phyloP scores from a whole-genome alignment of 1,140 invertebrate genomes.

The Hyposmocoma kahamanoa region DNA sequence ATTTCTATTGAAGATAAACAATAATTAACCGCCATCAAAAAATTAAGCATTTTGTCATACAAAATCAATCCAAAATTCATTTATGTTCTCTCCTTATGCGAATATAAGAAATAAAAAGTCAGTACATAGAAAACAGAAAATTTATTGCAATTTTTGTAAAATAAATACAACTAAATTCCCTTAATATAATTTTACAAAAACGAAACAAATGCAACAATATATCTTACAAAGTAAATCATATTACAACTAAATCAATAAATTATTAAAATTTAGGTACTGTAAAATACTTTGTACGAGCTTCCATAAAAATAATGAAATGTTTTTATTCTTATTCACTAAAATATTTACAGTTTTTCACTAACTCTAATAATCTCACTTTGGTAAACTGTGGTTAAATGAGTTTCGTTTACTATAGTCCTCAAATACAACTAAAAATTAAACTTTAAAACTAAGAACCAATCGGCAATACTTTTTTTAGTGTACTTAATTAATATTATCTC shows the following conservation, averaged over 20 bases:
- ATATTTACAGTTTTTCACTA: conserved; percentile 41
- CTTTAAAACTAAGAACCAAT: no score
- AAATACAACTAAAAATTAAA: no score
- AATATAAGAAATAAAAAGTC: conserved; percentile 21
- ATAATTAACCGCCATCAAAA: no score
- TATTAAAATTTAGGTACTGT: conserved; percentile 43
- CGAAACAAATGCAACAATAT: conserved; percentile 66
- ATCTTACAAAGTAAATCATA: conserved; percentile 31
- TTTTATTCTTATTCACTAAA: not conserved
- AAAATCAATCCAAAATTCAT: no score
- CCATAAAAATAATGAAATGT: conserved; percentile 20
- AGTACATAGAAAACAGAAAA: conserved; percentile 51
- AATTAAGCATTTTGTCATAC: no score
- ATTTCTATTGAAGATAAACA: no score
- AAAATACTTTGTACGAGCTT: conserved; percentile 68
- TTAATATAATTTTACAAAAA: conserved; percentile 52
- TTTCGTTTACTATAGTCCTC: conserved; percentile 18
- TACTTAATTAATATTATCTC: no score
- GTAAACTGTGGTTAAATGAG: conserved; percentile 72
- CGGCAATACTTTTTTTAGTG: no score
- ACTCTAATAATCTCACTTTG: conserved; percentile 74
- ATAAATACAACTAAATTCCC: conserved; percentile 63
- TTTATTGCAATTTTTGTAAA: conserved; percentile 54
- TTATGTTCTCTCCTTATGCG: no score
- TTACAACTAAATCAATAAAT: conserved; percentile 48